Percentiles rank a stretch among this genome's conserved stretches.
These are phyloP conservation scores for Oppia nitens DNA, from an alignment of 1,140 invertebrate genomes.

Conservation along the genomic window DNA sequence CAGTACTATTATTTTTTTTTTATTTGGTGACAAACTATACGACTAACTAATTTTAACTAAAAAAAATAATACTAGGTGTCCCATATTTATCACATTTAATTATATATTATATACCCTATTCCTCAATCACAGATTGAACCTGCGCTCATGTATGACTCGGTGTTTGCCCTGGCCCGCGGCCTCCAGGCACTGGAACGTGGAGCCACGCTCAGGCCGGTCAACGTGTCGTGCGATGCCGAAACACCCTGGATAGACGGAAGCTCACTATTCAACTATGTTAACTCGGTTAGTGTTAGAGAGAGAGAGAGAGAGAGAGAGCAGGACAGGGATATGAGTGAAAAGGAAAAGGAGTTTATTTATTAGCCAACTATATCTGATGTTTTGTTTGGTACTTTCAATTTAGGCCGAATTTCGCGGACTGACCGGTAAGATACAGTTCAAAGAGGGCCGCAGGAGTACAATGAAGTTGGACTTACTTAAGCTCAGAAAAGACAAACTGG, in stretches of 20 bases:
- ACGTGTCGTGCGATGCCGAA: conserved; percentile 65
- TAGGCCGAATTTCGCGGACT: conserved; percentile 60
- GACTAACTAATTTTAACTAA: no score
- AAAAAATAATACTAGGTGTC: no score
- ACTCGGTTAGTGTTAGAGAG: conserved; percentile 45
- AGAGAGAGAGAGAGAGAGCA: no score
- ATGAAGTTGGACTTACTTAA: conserved; percentile 72
- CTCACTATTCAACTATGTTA: conserved; percentile 74
- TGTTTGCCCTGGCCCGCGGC: conserved; percentile 65
- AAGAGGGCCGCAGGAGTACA: conserved; percentile 57
- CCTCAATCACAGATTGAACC: conserved; percentile 75
- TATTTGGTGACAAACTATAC: no score
- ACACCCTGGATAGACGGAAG: conserved; percentile 67
- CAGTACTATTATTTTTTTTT: no score
- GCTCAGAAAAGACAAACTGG: conserved; percentile 48
- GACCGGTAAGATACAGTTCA: conserved; percentile 72
- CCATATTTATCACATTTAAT: no score
- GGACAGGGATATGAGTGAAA: background rate
- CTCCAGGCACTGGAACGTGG: conserved; percentile 51
- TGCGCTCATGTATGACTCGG: conserved; percentile 76
- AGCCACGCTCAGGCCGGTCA: conserved; percentile 38
- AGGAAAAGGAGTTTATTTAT: background rate
- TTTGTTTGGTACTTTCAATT: background rate
- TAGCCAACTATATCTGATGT: background rate
- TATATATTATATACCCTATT: no score